Conservation (phyloP, 2,797 vertebrate genomes). For the Taenioides sp. region DNA sequence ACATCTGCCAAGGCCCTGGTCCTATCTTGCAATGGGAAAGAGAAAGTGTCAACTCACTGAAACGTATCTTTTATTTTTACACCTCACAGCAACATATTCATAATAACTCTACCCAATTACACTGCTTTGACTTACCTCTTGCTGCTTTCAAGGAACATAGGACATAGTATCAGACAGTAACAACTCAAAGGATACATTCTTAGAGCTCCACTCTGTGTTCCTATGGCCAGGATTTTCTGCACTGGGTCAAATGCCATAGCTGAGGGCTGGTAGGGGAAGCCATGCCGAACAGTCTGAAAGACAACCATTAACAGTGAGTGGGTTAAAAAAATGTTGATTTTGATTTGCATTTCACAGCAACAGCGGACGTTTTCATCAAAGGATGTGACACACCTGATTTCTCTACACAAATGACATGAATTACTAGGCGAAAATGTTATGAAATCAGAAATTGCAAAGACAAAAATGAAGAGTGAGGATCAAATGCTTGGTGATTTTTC, state of each 20-base stretch:
- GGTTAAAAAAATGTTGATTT: constrained; percentile 23
- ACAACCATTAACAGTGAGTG: constrained; percentile 22
- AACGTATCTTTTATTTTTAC: not conserved
- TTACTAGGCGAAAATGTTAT: constrained; percentile 39
- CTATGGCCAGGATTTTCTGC: constrained; percentile 96
- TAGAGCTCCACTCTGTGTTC: constrained; percentile 93
- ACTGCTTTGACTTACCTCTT: constrained; percentile 56
- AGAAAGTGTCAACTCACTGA: not conserved
- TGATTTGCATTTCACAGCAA: constrained; percentile 56
- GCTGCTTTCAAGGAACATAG: constrained; percentile 35
- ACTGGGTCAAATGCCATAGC: constrained; percentile 98
- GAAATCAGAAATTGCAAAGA: constrained; percentile 39
- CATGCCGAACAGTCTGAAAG: constrained; percentile 93
- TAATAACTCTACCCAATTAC: not conserved
- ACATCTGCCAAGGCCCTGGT: not conserved
- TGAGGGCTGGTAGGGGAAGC: constrained; percentile 97
- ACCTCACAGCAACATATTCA: not conserved
- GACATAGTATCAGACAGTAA: constrained; percentile 20
- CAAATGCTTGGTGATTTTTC: constrained; percentile 19
- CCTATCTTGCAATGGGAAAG: not conserved
- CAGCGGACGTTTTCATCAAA: constrained; percentile 41
- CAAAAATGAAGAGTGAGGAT: constrained; percentile 16
- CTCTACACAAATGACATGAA: constrained; percentile 51
- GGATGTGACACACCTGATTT: constrained; percentile 45
- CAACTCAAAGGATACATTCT: constrained; percentile 94